phyloP scores from a whole-genome alignment of 2,888 invertebrate genomes.

The Opisthograptis luteolata region DNA sequence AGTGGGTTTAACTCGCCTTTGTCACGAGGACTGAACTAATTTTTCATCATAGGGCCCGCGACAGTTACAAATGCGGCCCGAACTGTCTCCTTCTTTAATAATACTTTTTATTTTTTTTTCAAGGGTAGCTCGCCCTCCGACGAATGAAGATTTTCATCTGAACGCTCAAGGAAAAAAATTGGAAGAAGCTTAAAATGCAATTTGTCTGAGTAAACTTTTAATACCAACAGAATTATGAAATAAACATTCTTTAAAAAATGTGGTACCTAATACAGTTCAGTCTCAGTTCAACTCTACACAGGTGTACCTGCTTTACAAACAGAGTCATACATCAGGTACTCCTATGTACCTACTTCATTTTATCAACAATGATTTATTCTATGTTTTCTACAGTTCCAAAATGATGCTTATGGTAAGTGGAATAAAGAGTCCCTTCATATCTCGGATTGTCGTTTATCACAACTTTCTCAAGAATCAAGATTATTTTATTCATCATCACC shows the following conservation, averaged over 20 bases:
- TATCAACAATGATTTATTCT: too few relatives aligned
- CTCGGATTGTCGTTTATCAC: too few relatives aligned
- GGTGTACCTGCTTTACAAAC: not conserved
- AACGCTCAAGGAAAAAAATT: conserved; percentile 66
- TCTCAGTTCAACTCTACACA: not conserved
- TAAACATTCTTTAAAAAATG: conserved; percentile 18
- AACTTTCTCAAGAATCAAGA: too few relatives aligned
- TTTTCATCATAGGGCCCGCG: conserved; percentile 85
- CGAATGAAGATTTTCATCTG: conserved; percentile 79
- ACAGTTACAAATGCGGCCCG: conserved; percentile 84
- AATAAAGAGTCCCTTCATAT: too few relatives aligned
- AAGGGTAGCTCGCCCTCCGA: conserved; percentile 80
- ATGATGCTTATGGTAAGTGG: too few relatives aligned
- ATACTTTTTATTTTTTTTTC: conserved; percentile 82
- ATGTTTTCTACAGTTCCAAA: too few relatives aligned
- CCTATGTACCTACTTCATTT: too few relatives aligned
- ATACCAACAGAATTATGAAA: conserved; percentile 60
- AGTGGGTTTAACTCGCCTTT: conserved; percentile 81
- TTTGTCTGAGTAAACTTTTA: conserved; percentile 71
- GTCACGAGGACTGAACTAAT: conserved; percentile 83
- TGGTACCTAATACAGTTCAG: not conserved
- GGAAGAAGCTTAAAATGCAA: conserved; percentile 76
- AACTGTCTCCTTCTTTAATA: conserved; percentile 85
- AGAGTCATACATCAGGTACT: too few relatives aligned
- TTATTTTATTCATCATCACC: too few relatives aligned